Conservation (phyloP, 2,113 vertebrate genomes). For the Callaeas wilsoni region DNA sequence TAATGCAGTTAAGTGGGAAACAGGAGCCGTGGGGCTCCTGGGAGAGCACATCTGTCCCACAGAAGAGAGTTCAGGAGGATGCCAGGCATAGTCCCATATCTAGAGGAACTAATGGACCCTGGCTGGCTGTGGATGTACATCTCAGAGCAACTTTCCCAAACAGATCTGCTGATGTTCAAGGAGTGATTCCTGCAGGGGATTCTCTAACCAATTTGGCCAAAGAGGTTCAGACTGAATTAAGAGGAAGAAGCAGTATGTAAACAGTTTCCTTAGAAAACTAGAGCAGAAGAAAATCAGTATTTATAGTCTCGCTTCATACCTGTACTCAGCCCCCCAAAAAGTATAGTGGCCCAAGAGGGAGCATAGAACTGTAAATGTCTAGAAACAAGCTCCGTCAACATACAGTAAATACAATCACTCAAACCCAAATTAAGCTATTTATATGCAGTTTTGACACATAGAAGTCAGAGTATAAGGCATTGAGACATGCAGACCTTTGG, state of each 20-base stretch:
- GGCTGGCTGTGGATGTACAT: not conserved
- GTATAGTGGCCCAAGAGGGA: not conserved
- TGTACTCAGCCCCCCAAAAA: not conserved
- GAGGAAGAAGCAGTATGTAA: not conserved
- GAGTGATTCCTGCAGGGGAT: not conserved
- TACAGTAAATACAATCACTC: not conserved
- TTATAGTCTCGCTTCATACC: not conserved
- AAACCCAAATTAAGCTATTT: not conserved
- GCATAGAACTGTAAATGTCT: not conserved
- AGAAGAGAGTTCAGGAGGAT: not conserved
- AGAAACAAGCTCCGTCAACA: not conserved
- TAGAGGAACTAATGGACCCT: not conserved
- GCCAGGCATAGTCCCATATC: not conserved
- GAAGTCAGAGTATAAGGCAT: not conserved
- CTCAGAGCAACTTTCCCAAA: not conserved
- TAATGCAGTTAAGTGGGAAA: not conserved
- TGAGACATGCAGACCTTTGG: not conserved
- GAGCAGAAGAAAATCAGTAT: not conserved
- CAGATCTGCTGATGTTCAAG: not conserved
- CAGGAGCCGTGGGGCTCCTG: not conserved
- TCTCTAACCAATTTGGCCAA: not conserved
- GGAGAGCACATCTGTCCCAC: not conserved
- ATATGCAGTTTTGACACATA: not conserved
- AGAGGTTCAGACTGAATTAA: not conserved
- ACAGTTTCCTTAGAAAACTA: not conserved